Evolutionary conservation across 2,888 invertebrate species (phyloP), one percentile per base, ranked within the genome.

Genomic region (Plebejus melissa): DNA sequence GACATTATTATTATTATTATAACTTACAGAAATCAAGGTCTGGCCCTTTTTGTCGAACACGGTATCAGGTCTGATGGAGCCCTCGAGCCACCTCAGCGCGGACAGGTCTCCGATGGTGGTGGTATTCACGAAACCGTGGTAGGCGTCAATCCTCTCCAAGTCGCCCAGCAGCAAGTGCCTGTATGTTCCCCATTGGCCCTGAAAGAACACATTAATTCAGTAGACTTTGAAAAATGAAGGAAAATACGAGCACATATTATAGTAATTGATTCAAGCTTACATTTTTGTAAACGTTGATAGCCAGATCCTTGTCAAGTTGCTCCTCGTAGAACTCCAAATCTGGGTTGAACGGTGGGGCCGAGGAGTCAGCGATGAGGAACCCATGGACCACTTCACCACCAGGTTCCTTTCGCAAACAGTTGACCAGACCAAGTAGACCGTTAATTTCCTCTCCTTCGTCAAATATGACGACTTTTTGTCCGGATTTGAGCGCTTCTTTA

Each of bases 371-470:
- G 76, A 97, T 95, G 58, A 96, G 94, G 7, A 97, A 86, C 76
- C 95, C 95, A 75, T 94, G 93, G 0, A 95, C 90, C 0, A 94
- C 85, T 79, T 95, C 94, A 72, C 97, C 96, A 79, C 96, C 96
- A 0, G 96, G 95, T 84, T 98, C 98, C 81, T 94, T 96, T 77
- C 96, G 94, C 46, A 99, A 86, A 86, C 98, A 98, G 82, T 98
- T 98, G 0, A 97, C 95, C 75, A 99, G 89, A n/a, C 99, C 99
- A 36, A 98, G 86, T 0, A 98, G 92, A 16, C 99, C 99, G 84
- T 95, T 97, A 7, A 95, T 90, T 2, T 94, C 92, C 76, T 96
- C 95, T 79, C 95, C 94, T 85, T 96, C 95, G 1, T 95, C 92
- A 28, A 97, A 95, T 0, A 98, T 84, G 0, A 97, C 90, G 1